Evolutionary conservation across 2,888 invertebrate species (phyloP), one percentile per base, ranked within the genome.

Genomic region (Hermaeophaga mercurialis): DNA sequence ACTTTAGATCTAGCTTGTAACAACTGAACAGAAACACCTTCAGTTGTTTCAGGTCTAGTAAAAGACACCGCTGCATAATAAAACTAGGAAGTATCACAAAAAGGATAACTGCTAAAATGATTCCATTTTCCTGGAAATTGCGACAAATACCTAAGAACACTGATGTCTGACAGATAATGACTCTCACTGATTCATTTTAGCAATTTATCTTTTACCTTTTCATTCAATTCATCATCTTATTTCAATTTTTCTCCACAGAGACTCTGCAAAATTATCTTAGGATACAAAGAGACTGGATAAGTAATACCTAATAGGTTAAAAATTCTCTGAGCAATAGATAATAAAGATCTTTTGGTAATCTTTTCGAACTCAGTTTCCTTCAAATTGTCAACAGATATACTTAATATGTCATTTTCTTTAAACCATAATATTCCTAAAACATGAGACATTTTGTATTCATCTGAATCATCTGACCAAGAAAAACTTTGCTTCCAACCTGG

Each of bases 1-100:
- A 73, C 65, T 58, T 72, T 63, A n/a, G 67, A 18, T 52, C 67
- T 68, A 3, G 70, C 69, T 12, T 54, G 52, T 22, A 57, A 12
- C 6, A 57, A 15, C 12, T 54, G 53, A 17, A 56, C 15, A 31
- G 3, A 18, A n/a, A 52, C 39, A n/a, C 11, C 9, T 5, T 33
- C 12, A n/a, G 45, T 26, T 1, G 6, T 34, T 48, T 26, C n/a
- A 11, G 14, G 17, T n/a, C 8, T 19, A 22, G 26, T 26, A 8
- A 39, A 19, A 39, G 39, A 54, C 8, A 54, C 19, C 7, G 28
- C 46, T 47, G 19, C 19, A 12, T 46, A 22, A 48, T 18, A 47
- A 1, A 48, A 17, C 26, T 54, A 19, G 22, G 18, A 46, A 1
- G 33, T 38, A 17, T 54, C 54, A 17, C 47, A 54, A 26, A 54